Base-by-base conservation (phyloP, 2,888 invertebrate genomes). In the Endomychus coccineus region DNA sequence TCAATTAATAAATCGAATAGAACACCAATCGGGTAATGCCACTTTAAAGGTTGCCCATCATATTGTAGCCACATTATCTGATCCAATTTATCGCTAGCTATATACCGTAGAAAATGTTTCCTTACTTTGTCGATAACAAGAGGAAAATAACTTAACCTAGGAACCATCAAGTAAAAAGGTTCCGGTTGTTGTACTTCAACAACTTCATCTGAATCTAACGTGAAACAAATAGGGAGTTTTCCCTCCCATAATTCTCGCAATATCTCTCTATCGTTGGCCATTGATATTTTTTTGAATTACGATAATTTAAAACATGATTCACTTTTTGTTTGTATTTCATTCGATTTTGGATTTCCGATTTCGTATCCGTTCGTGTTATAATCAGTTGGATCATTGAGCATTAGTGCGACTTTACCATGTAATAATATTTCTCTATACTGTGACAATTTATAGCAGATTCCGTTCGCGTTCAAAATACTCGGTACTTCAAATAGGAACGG, bases 251-350 rank as follows among this genome's bases (percentile, higher is more conserved):
- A 80, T 70, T 92, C 91, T 39, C 95, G 75, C 36, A 95, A 69
- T 39, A 96, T 83, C 75, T 97, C 92, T 55, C 94, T 77, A 66
- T 98, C 97, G 59, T 91, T 89, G 45, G 91, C 90, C 94, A 94
- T 94, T 53, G n/a, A n/a, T n/a, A 7, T 34, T 9, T 28, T 9
- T 3, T 16, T 14, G n/a, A n/a, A n/a, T n/a, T n/a, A n/a, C n/a
- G n/a, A n/a, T n/a, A n/a, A n/a, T n/a, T n/a, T n/a, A n/a, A n/a
- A n/a, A n/a, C n/a, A n/a, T n/a, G n/a, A n/a, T n/a, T n/a, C n/a
- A n/a, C n/a, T n/a, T n/a, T n/a, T n/a, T n/a, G n/a, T n/a, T n/a
- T n/a, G n/a, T n/a, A n/a, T n/a, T n/a, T n/a, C n/a, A n/a, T n/a
- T n/a, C n/a, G n/a, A n/a, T n/a, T n/a, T n/a, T n/a, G n/a, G n/a